A percentile compares a stretch with the other conserved stretches of the same genome.
phyloP scores from a whole-genome alignment of 2,888 invertebrate genomes.

The Orthonevra nobilis region DNA sequence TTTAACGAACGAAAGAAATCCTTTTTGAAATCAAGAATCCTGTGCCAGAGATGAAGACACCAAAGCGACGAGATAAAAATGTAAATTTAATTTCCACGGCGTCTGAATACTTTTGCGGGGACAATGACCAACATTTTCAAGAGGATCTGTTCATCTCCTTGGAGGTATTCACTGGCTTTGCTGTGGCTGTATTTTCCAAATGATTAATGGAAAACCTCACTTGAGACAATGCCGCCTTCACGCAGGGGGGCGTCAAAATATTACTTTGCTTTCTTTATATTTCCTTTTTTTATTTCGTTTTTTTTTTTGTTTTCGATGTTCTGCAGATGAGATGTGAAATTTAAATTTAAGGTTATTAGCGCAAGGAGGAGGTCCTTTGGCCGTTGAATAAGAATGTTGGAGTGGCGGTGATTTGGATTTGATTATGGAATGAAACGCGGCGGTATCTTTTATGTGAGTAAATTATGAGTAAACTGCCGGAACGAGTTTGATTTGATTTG shows the following conservation, averaged over 20 bases:
- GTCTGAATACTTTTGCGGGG: constrained; percentile 34
- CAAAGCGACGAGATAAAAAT: constrained; percentile 27
- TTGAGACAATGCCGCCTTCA: constrained; percentile 50
- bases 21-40: constrained; percentile 2
- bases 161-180: constrained; percentile 15
- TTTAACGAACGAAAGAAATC: constrained; percentile 28
- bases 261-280: too few species aligned
- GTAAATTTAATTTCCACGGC: constrained; percentile 39
- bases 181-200: constrained; percentile 8
- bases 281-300: too few species aligned
- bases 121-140: constrained; percentile 51
- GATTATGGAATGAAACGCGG: constrained; percentile 6
- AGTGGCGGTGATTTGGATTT: constrained; percentile 25
- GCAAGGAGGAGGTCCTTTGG: constrained; percentile 17
- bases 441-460: constrained; percentile 6
- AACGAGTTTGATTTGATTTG: too few species aligned
- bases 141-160: constrained; percentile 18
- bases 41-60: not conserved
- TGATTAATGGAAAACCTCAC: constrained; percentile 55
- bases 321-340: constrained; percentile 21
- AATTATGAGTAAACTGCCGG: constrained; percentile 12
- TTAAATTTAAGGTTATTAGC: constrained; percentile 1
- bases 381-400: constrained; percentile 21
- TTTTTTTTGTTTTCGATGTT: not conserved
- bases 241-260: constrained; percentile 54